phyloP scores from a whole-genome alignment of 2,888 invertebrate genomes.

The Caenorhabditis doughertyi region DNA sequence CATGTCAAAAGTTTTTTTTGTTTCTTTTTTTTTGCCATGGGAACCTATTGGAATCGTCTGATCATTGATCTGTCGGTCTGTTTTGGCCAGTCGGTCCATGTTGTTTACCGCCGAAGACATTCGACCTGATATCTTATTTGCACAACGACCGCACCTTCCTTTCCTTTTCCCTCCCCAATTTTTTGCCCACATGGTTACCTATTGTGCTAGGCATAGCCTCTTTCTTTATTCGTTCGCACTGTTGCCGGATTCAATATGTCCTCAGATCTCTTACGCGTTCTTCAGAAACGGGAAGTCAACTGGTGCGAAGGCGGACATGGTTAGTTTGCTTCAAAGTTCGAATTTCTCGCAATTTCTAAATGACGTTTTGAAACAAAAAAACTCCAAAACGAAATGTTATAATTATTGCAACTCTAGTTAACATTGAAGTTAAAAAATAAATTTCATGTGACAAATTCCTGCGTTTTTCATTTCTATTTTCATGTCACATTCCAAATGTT shows the following conservation, averaged over 20 bases:
- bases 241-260: constrained; percentile 22
- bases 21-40: constrained; percentile 7
- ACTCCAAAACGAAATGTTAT: background rate
- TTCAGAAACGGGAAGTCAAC: constrained; percentile 51
- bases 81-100: constrained; percentile 47
- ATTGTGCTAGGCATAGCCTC: constrained; percentile 43
- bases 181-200: constrained; percentile 61
- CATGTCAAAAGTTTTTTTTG: too few relatives aligned
- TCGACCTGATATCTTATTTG: constrained; percentile 62
- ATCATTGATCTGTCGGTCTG: constrained; percentile 25
- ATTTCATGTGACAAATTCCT: background rate
- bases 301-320: constrained; percentile 60
- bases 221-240: constrained; percentile 7
- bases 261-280: constrained; percentile 40
- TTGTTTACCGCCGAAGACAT: constrained; percentile 60
- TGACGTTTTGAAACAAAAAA: background rate
- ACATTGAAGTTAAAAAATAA: background rate
- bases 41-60: constrained; percentile 20
- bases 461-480: background rate
- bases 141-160: constrained; percentile 50
- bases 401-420: background rate
- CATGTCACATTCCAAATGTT: constrained; percentile 17
- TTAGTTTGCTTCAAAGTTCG: constrained; percentile 8
- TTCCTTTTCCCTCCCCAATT: constrained; percentile 25
- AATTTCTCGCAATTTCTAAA: background rate